phyloP scores from a whole-genome alignment of 2,113 vertebrate species.

The Triplophysa dalaica region DNA sequence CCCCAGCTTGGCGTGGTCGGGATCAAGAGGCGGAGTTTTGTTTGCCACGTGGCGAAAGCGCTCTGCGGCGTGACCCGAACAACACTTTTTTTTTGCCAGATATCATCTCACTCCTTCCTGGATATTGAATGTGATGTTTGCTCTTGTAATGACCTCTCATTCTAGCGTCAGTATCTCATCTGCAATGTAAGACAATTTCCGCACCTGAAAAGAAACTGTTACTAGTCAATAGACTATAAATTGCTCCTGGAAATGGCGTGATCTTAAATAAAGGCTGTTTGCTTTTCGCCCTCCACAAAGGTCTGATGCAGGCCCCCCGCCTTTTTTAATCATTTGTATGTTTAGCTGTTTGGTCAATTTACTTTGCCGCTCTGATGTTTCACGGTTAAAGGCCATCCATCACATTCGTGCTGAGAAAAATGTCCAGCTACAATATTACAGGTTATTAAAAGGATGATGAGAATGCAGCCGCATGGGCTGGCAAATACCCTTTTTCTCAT shows the following conservation, averaged over 20 bases:
- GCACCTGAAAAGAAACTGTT: conserved; percentile 87
- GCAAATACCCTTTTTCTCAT: conserved; percentile 77
- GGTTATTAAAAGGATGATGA: conserved; percentile 88
- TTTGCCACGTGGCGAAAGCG: conserved; percentile 76
- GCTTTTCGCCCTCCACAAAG: conserved; percentile 72
- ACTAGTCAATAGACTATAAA: conserved; percentile 97
- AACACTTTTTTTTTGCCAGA: conserved; percentile 74
- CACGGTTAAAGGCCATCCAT: conserved; percentile 85
- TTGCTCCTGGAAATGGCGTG: conserved; percentile 88
- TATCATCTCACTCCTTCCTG: conserved; percentile 83
- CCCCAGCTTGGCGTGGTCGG: conserved; percentile 18
- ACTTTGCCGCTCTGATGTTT: conserved; percentile 80
- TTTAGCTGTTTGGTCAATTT: conserved; percentile 92
- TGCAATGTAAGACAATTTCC: conserved; percentile 97
- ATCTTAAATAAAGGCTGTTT: conserved; percentile 87
- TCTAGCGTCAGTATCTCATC: conserved; percentile 93
- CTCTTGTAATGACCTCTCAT: conserved; percentile 69
- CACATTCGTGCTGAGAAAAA: conserved; percentile 81
- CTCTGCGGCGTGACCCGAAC: conserved; percentile 73
- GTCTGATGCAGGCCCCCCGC: conserved; percentile 71
- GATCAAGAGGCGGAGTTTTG: conserved; percentile 45
- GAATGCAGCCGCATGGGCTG: conserved; percentile 71
- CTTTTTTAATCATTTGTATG: conserved; percentile 98
- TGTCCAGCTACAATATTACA: conserved; percentile 83
- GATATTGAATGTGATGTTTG: conserved; percentile 84